Base-by-base conservation (phyloP, 2,797 vertebrate genomes). In the Cirrhinus molitorella region DNA sequence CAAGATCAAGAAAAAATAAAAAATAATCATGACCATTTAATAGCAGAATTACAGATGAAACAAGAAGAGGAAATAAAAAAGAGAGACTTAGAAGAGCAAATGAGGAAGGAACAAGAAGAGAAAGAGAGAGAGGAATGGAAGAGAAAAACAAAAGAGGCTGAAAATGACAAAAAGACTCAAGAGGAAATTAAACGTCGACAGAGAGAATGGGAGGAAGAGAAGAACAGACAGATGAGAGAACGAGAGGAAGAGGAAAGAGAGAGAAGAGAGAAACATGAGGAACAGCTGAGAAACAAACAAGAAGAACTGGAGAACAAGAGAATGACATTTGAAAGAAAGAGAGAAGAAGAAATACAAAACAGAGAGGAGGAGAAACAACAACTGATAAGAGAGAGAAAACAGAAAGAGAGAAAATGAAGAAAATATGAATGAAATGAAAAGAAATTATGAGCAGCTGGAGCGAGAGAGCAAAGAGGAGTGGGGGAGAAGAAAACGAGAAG, bases 131-230 rank as follows among this genome's bases (percentile, higher is more conserved):
- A 40, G 9, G 8, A 40, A 40, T 40, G 37, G 37, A 40, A 40
- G 37, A 40, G 37, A 40, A 40, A 40, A 40, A 40, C 9, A 40
- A 8, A 40, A 40, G 37, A 40, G 37, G 37, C 37, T 40, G 37
- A 40, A 40, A 40, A 40, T 40, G 37, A 40, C 37, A 40, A 40
- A 40, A 7, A 40, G 37, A 40, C 37, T 40, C 40, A 79, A 66
- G 25, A 77, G 2, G 21, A 10, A 34, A 19, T 57, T 10, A 76
- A 76, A 55, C 53, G 34, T 31, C 45, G 37, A 7, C 28, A 21
- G 21, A 76, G 53, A 37, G 31, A 76, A 57, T 59, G 53, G 74
- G 74, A 76, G 49, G 53, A 76, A 23, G 55, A 77, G 17, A 61
- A 40, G 4, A 77, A 40, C 45, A 31, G 6, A 66, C 13, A 66